Percentiles rank a stretch among this genome's conserved stretches.
phyloP scores from a whole-genome alignment of 92 coral and sea anemone genomes.

The Palythoa grandiflora region DNA sequence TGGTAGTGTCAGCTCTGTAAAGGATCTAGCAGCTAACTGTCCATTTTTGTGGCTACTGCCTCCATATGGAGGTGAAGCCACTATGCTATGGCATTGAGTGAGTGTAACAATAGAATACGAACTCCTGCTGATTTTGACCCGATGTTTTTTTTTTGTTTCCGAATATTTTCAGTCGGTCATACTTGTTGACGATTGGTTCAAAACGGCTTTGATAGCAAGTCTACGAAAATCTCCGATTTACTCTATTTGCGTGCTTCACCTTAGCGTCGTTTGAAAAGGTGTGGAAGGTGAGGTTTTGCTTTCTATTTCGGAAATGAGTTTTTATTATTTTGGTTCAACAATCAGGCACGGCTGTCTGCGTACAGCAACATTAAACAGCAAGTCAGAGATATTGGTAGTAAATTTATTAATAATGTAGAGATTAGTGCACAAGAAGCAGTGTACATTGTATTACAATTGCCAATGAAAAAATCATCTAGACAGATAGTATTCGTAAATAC shows the following conservation, averaged over 20 bases:
- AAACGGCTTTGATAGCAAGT: not conserved
- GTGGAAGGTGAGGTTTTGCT: not conserved
- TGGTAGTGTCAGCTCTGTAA: constrained; percentile 21
- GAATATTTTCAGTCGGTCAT: constrained; percentile 10
- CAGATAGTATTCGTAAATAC: constrained; percentile 3
- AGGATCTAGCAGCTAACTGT: constrained; percentile 23
- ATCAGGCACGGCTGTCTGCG: not conserved
- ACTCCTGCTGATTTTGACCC: not conserved
- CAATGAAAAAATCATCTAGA: constrained; percentile 5
- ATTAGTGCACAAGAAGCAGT: not conserved
- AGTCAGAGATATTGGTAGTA: too few relatives aligned
- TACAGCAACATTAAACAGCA: not conserved
- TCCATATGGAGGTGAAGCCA: constrained; percentile 7
- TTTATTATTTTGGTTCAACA: not conserved
- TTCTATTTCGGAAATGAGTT: too few relatives aligned
- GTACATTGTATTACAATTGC: not conserved
- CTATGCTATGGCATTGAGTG: not conserved
- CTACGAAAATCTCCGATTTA: not conserved
- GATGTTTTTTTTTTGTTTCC: not conserved
- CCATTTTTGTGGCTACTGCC: constrained; percentile 5
- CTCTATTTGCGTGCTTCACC: not conserved
- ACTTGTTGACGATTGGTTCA: not conserved
- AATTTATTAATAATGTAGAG: too few relatives aligned
- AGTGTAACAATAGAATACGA: constrained; percentile 1
- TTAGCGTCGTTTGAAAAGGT: not conserved